These are phyloP conservation scores for Synchiropus splendidus DNA, from an alignment of 2,113 vertebrate species.

Conservation along the genomic window DNA sequence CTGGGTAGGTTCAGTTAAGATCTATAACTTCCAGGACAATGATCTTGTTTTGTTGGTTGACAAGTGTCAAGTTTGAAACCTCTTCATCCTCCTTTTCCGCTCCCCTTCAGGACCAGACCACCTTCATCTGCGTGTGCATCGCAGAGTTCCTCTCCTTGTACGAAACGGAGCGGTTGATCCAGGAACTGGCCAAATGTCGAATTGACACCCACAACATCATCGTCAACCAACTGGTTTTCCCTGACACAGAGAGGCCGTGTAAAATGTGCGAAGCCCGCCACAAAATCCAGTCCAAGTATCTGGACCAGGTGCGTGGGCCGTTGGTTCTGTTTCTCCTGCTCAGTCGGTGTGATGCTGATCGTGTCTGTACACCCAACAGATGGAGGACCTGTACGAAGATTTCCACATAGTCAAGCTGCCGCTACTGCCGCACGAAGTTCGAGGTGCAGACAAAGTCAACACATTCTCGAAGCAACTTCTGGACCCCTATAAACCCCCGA, in stretches of 20 bases:
- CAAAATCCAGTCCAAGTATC: conserved; percentile 95
- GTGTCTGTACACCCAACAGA: conserved; percentile 51
- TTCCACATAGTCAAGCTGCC: conserved; percentile 93
- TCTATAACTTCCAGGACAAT: too few relatives aligned
- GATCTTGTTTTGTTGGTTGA: too few relatives aligned
- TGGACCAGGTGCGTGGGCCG: conserved; percentile 79
- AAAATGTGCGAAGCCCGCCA: conserved; percentile 91
- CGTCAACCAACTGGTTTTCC: conserved; percentile 91
- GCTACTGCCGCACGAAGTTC: conserved; percentile 84
- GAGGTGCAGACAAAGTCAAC: conserved; percentile 86
- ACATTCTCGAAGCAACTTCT: conserved; percentile 85
- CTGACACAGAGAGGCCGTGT: conserved; percentile 76
- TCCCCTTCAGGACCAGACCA: conserved; percentile 79
- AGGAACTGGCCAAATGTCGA: conserved; percentile 89
- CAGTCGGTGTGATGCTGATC: too few relatives aligned
- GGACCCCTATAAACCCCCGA: conserved; percentile 85
- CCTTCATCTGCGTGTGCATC: conserved; percentile 93
- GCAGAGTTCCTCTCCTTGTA: conserved; percentile 91
- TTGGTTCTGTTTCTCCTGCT: neutral
- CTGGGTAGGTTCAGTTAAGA: too few relatives aligned
- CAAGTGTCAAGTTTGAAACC: too few relatives aligned
- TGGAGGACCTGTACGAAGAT: conserved; percentile 94
- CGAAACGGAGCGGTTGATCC: conserved; percentile 87
- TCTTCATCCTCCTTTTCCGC: neutral
- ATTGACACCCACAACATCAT: conserved; percentile 95